Conservation (phyloP, 2,888 invertebrate genomes). For the Lasioglossum malachurum region DNA sequence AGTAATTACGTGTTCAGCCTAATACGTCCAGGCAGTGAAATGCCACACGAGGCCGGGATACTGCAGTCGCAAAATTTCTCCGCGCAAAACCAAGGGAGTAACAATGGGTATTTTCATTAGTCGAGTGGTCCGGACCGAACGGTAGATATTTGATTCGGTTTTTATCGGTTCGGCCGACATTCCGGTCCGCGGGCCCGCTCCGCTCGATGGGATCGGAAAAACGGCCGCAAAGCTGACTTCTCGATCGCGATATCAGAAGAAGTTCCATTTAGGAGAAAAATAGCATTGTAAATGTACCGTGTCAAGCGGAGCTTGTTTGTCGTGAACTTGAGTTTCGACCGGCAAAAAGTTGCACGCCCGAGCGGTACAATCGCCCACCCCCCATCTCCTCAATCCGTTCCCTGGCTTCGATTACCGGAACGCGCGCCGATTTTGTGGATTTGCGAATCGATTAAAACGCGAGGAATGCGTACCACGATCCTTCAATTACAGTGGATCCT, state of each 20-base stretch:
- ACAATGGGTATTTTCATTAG: slow-evolving; percentile 81
- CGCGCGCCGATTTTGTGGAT: slow-evolving; percentile 12
- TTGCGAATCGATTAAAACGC: slow-evolving; percentile 18
- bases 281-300: slow-evolving; percentile 66
- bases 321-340: slow-evolving; percentile 43
- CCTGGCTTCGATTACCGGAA: slow-evolving; percentile 6
- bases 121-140: slow-evolving; percentile 64
- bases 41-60: slow-evolving; percentile 61
- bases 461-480: neutral
- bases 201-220: slow-evolving; percentile 76
- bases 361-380: neutral
- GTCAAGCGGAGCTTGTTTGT: slow-evolving; percentile 54
- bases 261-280: slow-evolving; percentile 70
- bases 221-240: slow-evolving; percentile 66
- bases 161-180: slow-evolving; percentile 77
- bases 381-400: neutral
- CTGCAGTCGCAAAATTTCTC: slow-evolving; percentile 62
- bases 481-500: neutral
- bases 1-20: slow-evolving; percentile 59
- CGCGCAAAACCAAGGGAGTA: slow-evolving; percentile 68
- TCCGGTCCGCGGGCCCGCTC: slow-evolving; percentile 71
- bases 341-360: slow-evolving; percentile 35
- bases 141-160: slow-evolving; percentile 77
- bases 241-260: slow-evolving; percentile 72
- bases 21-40: slow-evolving; percentile 62